Base-by-base conservation (phyloP, 2,888 invertebrate species). In the Athalia rosae region DNA sequence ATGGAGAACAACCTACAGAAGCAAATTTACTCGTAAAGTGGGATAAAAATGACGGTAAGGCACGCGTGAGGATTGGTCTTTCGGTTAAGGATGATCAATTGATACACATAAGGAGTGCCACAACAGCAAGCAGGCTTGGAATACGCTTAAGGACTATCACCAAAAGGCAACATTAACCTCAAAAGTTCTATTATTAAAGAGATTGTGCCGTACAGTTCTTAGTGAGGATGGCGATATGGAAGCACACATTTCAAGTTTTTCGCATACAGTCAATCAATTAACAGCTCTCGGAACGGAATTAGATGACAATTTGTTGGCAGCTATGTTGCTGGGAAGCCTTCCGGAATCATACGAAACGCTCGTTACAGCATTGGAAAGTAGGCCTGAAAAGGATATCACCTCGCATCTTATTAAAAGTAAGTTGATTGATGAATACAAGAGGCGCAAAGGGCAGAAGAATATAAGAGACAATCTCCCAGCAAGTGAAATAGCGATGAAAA, bases 71-170 rank as follows among this genome's bases (percentile, higher is more conserved):
- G 9, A 76, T 78, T n/a, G 76, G 66, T 43, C 67, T 78, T 41
- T 41, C 78, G 9, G 66, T 78, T 6, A 76, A 78, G 47, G 78
- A 78, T 67, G 45, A n/a, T 28, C 78, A 78, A 63, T 28, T 78
- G 15, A 66, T 66, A 11, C 76, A 77, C 58, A 77, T 78, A 1
- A 53, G 67, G 41, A 77, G 48, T 11, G 48, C 45, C 11, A 64
- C 15, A 8, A 66, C 78, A 9, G 64, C 76, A 76, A 78, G 53
- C 78, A 79, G 59, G 53, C 50, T 61, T 76, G 66, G 78, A 50
- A 78, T n/a, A 43, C 69, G 28, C 67, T 79, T 15, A 53, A 76
- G 50, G 58, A 73, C 11, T 78, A 71, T 58, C 74, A 78, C 61
- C 74, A 78, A 74, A 79, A 80, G 53, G 28, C 64, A 6, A 41